Base-by-base conservation (phyloP, 2,888 invertebrate species). In the Poecilus cupreus region DNA sequence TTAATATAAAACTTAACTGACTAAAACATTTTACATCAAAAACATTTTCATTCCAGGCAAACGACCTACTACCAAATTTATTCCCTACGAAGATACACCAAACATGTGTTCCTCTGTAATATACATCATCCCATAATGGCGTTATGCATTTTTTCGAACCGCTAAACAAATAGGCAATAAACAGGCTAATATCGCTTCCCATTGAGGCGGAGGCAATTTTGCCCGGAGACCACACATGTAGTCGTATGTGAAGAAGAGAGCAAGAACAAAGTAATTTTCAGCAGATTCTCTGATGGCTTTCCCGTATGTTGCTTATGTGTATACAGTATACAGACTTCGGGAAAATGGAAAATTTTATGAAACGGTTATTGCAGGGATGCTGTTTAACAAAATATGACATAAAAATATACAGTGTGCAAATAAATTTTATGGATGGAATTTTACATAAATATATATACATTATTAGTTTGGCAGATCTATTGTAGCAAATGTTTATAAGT, bases 141-240 rank as follows among this genome's bases (percentile, higher is more conserved):
- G n/a, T 10, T 13, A 24, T 60, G 60, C 60, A 60, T 60, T 60
- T 60, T 60, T 26, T 60, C 60, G 22, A 60, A 60, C 60, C 26
- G 24, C 60, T 60, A 60, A 26, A 26, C 60, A 60, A 60, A 60
- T 60, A 32, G 13, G 26, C 60, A 60, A 24, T 60, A 60, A 26
- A n/a, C 54, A 18, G 26, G 18, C 26, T 60, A 24, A 57, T 24
- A 26, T 60, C 54, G 13, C 43, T 13, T 43, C n/a, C 10, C 43
- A 43, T 11, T 11, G n/a, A n/a, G 43, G 13, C 43, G 10, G 4
- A 32, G 2, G 43, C 43, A 43, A 43, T 43, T 43, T 43, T 43
- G 43, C n/a, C 43, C n/a, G n/a, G n/a, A n/a, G n/a, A 32, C 32
- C 32, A 32, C 3, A 32, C 3, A 32, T 32, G 32, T 32, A 8